phyloP scores from a whole-genome alignment of 2,888 invertebrate species.

The Lasioglossum malachurum region DNA sequence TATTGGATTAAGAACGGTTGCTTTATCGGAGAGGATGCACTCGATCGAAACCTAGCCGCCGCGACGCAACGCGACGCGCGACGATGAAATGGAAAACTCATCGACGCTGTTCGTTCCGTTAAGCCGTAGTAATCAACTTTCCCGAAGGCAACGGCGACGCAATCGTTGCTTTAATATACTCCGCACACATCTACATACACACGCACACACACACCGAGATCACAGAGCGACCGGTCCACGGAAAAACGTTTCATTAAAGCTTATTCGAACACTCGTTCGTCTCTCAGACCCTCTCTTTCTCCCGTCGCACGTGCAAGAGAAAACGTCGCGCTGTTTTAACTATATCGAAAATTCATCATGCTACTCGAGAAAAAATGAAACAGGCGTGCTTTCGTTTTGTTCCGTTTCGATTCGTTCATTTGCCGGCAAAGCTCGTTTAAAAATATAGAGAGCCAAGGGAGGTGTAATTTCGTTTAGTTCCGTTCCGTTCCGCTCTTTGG shows the following conservation, averaged over 20 bases:
- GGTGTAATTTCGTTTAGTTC: neutral
- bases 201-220: neutral
- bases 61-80: neutral
- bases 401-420: neutral
- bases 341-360: neutral
- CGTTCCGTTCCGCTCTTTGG: neutral
- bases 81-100: conserved; percentile 32
- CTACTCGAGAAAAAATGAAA: neutral
- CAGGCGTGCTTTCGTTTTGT: neutral
- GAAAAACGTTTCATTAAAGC: conserved; percentile 22
- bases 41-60: neutral
- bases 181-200: neutral
- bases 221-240: neutral
- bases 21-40: neutral
- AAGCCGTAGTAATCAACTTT: conserved; percentile 41
- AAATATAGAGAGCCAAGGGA: neutral
- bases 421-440: neutral
- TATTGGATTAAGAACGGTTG: conserved; percentile 44
- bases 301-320: neutral
- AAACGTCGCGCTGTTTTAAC: neutral
- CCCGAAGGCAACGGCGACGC: neutral
- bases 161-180: conserved; percentile 11
- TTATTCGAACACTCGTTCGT: conserved; percentile 6
- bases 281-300: neutral
- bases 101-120: conserved; percentile 26